Percentiles rank a stretch among this genome's conserved stretches.
Evolutionary conservation across 2,113 vertebrate genomes (phyloP).

Genomic region (Perca flavescens): DNA sequence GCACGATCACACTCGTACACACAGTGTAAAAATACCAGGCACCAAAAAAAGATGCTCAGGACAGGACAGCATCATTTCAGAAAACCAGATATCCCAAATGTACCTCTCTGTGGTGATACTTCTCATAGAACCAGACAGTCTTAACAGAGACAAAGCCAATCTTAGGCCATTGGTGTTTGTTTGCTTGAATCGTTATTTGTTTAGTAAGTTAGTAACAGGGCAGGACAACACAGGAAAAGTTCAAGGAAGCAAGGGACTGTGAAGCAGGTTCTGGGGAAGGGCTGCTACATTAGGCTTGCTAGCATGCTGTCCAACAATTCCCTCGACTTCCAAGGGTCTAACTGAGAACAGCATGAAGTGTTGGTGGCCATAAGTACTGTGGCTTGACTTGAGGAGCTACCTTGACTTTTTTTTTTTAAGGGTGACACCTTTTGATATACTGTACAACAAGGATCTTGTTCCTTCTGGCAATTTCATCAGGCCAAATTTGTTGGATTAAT

Average conservation of each 20-base stretch:
- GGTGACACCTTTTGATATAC: background rate
- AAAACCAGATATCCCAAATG: background rate
- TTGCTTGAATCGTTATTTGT: conserved; percentile 25
- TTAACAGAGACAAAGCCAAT: conserved; percentile 19
- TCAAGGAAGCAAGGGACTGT: conserved; percentile 30
- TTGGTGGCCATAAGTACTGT: background rate
- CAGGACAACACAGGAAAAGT: conserved; percentile 50
- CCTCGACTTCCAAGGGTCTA: background rate
- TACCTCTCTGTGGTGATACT: background rate
- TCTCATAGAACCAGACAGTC: background rate
- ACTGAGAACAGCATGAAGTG: background rate
- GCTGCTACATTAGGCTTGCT: conserved; percentile 31
- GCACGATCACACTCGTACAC: background rate
- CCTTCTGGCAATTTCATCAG: background rate
- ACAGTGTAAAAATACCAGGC: background rate
- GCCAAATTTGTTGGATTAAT: background rate
- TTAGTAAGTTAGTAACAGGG: conserved; percentile 73
- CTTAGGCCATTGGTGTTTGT: background rate
- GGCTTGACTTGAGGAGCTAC: background rate
- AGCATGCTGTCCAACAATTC: conserved; percentile 52
- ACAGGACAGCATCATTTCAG: conserved; percentile 9
- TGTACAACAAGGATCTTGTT: background rate
- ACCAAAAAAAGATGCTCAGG: background rate
- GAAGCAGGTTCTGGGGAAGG: conserved; percentile 38
- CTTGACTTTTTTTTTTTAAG: background rate